These are phyloP conservation scores for Julus scandinavius DNA, from an alignment of 2,888 invertebrate species.

Conservation along the genomic window DNA sequence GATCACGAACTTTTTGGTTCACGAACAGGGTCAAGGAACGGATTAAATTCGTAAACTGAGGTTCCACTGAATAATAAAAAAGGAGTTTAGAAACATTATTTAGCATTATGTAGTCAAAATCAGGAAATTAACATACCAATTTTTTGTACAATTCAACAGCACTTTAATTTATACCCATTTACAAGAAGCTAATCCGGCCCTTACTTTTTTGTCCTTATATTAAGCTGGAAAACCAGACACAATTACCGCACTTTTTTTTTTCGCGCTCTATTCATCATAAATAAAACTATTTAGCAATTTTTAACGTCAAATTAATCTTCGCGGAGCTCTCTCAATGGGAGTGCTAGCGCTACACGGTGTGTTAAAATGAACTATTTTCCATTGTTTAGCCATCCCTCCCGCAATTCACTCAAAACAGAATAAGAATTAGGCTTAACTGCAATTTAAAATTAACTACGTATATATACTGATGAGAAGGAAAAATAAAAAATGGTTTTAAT, in stretches of 20 bases:
- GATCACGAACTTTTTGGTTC: too few relatives aligned
- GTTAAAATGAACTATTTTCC: neutral
- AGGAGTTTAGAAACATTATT: neutral
- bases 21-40: too few relatives aligned
- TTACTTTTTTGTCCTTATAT: neutral
- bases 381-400: neutral
- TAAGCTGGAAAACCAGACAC: neutral
- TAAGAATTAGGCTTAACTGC: neutral
- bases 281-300: neutral
- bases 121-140: neutral
- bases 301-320: neutral
- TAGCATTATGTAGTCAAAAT: neutral
- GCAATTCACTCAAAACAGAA: neutral
- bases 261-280: neutral
- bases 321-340: neutral
- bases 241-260: neutral
- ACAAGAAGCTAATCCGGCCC: neutral
- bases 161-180: neutral
- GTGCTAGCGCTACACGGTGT: neutral
- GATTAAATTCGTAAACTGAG: too few relatives aligned
- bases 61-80: neutral
- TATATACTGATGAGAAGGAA: slow-evolving; percentile 4
- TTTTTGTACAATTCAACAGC: neutral
- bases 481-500: neutral
- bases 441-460: neutral